Evolutionary conservation across 2,888 invertebrate species (phyloP).

Genomic region (Aplocera efformata): DNA sequence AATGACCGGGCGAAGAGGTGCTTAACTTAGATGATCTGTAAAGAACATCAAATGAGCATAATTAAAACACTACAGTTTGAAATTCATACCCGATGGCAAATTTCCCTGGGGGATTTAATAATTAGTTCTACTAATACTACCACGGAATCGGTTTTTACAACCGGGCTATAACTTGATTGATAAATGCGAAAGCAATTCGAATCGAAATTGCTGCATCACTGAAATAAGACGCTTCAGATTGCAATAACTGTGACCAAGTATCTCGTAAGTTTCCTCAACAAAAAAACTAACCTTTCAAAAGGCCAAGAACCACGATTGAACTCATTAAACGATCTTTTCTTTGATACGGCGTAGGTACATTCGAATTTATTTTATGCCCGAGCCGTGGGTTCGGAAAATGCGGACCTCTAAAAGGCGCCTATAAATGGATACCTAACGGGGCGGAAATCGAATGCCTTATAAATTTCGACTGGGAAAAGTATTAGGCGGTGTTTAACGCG

Average conservation of each 20-base stretch:
- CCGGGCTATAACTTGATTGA: not conserved
- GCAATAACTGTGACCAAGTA: conserved; percentile 5
- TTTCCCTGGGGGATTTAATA: no score
- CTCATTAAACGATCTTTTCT: conserved; percentile 14
- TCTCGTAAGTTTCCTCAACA: conserved; percentile 5
- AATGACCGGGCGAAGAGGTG: no score
- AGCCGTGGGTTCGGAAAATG: conserved; percentile 13
- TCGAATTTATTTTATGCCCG: conserved; percentile 9
- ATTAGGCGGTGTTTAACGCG: not conserved
- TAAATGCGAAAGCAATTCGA: not conserved
- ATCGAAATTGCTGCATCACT: not conserved
- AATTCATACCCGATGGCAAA: no score
- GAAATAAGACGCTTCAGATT: not conserved
- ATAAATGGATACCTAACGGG: conserved; percentile 17
- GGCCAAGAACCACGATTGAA: conserved; percentile 6
- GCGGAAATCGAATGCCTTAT: conserved; percentile 23
- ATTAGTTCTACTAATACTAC: no score
- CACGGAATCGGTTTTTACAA: no score
- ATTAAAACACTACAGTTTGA: no score
- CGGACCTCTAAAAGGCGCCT: conserved; percentile 13
- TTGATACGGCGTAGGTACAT: conserved; percentile 5
- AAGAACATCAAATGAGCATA: no score
- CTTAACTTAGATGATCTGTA: no score
- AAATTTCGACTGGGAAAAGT: conserved; percentile 14
- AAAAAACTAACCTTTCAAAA: conserved; percentile 8